Percentiles rank a stretch among this genome's conserved stretches.
Evolutionary conservation across 2,888 invertebrate genomes (phyloP).

Genomic region (Epirrhoe alternata): DNA sequence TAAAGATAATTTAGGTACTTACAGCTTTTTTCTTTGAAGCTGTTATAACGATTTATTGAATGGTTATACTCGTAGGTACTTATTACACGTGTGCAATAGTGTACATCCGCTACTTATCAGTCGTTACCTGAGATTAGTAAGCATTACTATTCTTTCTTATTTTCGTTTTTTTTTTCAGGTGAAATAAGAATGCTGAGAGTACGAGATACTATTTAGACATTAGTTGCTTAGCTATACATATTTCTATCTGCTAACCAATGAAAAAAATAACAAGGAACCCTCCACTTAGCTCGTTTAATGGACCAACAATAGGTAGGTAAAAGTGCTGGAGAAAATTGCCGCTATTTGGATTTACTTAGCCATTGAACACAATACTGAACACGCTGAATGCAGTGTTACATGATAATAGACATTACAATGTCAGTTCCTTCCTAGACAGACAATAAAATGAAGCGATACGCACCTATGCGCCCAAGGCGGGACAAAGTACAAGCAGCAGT

Average conservation of each 20-base stretch:
- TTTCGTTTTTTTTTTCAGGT: too few species aligned
- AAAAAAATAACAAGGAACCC: constrained; percentile 6
- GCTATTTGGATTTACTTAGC: constrained; percentile 51
- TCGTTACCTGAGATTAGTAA: background rate
- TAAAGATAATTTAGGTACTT: background rate
- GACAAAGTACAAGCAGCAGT: constrained; percentile 97
- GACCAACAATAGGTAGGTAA: constrained; percentile 43
- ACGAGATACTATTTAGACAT: too few species aligned
- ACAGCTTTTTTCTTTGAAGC: constrained; percentile 26
- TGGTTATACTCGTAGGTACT: background rate
- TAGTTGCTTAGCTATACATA: too few species aligned
- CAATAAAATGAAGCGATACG: constrained; percentile 27
- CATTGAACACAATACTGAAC: constrained; percentile 53
- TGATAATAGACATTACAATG: constrained; percentile 37
- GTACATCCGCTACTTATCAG: background rate
- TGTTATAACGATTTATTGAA: constrained; percentile 2
- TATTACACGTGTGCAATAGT: background rate
- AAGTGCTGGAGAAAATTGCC: constrained; percentile 42
- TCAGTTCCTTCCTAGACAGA: constrained; percentile 9
- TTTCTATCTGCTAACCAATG: background rate
- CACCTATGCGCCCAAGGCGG: constrained; percentile 98
- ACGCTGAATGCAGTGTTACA: constrained; percentile 23
- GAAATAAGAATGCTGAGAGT: too few species aligned
- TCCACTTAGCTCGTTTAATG: constrained; percentile 46
- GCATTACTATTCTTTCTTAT: too few species aligned